Percentiles rank a stretch among this genome's conserved stretches.
phyloP scores from a whole-genome alignment of 2,797 vertebrate genomes.

The Notamacropus eugenii region DNA sequence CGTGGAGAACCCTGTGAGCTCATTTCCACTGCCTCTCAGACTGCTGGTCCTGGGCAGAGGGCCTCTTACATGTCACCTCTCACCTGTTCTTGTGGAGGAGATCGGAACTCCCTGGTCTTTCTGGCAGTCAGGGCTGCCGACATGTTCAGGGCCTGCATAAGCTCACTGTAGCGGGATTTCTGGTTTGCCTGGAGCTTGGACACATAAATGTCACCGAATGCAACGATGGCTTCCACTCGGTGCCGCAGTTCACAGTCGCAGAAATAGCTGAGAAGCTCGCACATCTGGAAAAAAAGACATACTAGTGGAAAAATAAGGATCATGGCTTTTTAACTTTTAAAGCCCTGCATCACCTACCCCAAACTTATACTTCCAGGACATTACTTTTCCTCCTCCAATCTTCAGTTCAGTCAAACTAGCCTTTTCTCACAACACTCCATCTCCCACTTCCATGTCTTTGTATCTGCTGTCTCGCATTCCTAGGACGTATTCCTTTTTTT shows the following conservation, averaged over 20 bases:
- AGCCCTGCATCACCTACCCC: not conserved
- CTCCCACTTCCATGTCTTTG: not conserved
- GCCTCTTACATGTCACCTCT: conserved; percentile 83
- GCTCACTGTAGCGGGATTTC: conserved; percentile 98
- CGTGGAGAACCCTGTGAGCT: not conserved
- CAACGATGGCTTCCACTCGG: conserved; percentile 97
- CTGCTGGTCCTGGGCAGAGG: not conserved
- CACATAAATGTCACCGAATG: conserved; percentile 96
- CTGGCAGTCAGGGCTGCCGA: conserved; percentile 97
- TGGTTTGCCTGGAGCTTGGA: conserved; percentile 98
- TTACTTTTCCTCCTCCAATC: not conserved
- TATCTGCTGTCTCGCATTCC: not conserved
- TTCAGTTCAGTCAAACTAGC: not conserved
- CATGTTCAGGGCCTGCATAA: conserved; percentile 99
- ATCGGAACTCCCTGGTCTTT: conserved; percentile 98
- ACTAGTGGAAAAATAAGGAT: not conserved
- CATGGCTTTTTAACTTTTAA: not conserved
- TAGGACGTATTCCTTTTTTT: not conserved
- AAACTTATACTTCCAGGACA: not conserved
- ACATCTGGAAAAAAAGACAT: conserved; percentile 90
- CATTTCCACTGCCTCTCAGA: not conserved
- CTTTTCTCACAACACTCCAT: not conserved
- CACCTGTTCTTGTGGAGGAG: conserved; percentile 99
- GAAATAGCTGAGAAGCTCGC: conserved; percentile 97
- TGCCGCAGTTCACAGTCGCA: conserved; percentile 99